Conservation (phyloP, 1,140 invertebrate species). For the Caenorhabditis brenneri region DNA sequence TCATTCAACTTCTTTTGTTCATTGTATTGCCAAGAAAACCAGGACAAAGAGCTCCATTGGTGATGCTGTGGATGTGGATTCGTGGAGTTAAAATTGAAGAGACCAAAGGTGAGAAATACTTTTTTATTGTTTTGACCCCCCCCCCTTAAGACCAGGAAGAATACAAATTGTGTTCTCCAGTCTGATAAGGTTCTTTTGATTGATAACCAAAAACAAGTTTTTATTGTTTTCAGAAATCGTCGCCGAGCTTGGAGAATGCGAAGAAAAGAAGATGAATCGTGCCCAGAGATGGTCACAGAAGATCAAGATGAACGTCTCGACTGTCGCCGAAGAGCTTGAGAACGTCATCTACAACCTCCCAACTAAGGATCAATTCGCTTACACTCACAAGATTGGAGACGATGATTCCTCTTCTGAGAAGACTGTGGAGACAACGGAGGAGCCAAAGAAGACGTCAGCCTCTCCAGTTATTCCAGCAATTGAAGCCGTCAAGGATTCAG, state of each 20-base stretch:
- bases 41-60: constrained; percentile 62
- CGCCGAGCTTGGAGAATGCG: constrained; percentile 40
- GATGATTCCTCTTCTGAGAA: constrained; percentile 47
- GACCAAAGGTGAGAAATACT: constrained; percentile 25
- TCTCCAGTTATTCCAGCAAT: background rate
- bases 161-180: background rate
- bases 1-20: constrained; percentile 66
- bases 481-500: background rate
- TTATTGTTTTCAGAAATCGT: constrained; percentile 40
- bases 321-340: constrained; percentile 55
- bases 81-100: constrained; percentile 37
- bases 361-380: constrained; percentile 54
- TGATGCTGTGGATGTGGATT: constrained; percentile 60
- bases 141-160: background rate
- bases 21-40: constrained; percentile 68
- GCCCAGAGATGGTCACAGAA: constrained; percentile 50
- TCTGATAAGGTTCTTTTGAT: background rate
- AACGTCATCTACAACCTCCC: constrained; percentile 52
- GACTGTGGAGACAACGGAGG: constrained; percentile 6
- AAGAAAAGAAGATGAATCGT: constrained; percentile 46
- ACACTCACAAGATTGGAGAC: constrained; percentile 51
- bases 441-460: background rate
- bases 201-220: no score
- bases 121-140: no score
- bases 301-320: constrained; percentile 41